Conservation (phyloP, 2,113 vertebrate species). For the Hepsetus odoe region DNA sequence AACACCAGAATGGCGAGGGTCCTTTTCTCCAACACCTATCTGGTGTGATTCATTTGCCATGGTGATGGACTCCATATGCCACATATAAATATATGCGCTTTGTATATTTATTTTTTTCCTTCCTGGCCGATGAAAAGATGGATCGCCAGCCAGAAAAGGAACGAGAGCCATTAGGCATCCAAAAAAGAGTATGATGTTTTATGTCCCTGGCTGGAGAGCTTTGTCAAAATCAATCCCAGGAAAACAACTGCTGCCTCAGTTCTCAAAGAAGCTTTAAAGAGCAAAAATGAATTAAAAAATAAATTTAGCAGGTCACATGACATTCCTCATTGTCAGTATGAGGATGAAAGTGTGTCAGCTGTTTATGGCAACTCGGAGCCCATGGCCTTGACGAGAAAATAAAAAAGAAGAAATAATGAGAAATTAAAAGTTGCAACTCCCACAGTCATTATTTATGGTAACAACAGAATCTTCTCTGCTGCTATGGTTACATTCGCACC, state of each 20-base stretch:
- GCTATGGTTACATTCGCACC: constrained; percentile 77
- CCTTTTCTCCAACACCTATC: neutral
- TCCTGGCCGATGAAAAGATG: neutral
- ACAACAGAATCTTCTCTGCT: constrained; percentile 67
- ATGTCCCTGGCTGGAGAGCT: constrained; percentile 21
- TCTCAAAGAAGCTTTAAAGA: neutral
- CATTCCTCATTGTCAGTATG: neutral
- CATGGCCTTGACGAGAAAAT: neutral
- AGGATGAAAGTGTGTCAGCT: neutral
- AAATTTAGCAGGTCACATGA: neutral
- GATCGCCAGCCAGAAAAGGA: neutral
- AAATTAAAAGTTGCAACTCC: constrained; percentile 61
- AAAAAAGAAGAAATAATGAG: constrained; percentile 25
- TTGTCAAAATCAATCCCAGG: constrained; percentile 17
- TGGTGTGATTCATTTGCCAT: neutral
- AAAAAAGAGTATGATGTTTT: constrained; percentile 12
- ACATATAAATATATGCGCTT: constrained; percentile 1
- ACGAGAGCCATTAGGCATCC: neutral
- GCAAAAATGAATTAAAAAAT: neutral
- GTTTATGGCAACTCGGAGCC: neutral
- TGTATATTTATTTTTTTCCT: neutral
- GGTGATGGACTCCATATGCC: neutral
- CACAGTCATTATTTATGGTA: constrained; percentile 71
- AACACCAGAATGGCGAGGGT: constrained; percentile 10
- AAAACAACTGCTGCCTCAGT: neutral